Conservation (phyloP, 2,888 invertebrate species). For the Pharmacophagus antenor region DNA sequence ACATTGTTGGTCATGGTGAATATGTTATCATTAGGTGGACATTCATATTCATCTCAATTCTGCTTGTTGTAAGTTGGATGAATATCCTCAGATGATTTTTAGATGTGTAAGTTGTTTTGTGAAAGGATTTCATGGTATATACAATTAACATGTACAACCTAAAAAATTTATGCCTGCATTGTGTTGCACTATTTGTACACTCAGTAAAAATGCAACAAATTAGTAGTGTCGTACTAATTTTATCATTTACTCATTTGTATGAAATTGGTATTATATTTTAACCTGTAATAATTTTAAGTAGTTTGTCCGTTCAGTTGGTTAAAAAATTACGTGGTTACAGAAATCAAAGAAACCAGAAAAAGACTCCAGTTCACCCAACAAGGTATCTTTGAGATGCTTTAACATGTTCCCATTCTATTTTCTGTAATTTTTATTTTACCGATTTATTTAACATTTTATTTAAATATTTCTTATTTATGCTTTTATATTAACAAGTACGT, state of each 20-base stretch:
- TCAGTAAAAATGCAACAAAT: not conserved
- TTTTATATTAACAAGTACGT: conserved; percentile 51
- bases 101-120: too few relatives aligned
- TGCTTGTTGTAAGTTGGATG: too few relatives aligned
- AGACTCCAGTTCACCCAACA: conserved; percentile 84
- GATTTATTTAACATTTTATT: conserved; percentile 31
- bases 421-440: conserved; percentile 36
- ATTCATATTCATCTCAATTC: too few relatives aligned
- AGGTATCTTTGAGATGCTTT: conserved; percentile 81
- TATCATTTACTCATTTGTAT: not conserved
- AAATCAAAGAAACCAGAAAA: conserved; percentile 90
- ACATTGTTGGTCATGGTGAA: too few relatives aligned
- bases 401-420: conserved; percentile 41
- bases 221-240: conserved; percentile 7
- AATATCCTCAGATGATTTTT: too few relatives aligned
- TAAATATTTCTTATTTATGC: conserved; percentile 34
- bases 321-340: conserved; percentile 76
- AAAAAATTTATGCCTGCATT: not conserved
- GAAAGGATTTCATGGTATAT: too few relatives aligned
- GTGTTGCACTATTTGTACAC: too few relatives aligned
- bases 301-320: conserved; percentile 38
- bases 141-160: too few relatives aligned
- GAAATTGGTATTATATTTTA: not conserved
- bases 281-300: conserved; percentile 11
- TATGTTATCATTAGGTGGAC: too few relatives aligned